A percentile compares a stretch with the other conserved stretches of the same genome.
phyloP scores from a whole-genome alignment of 2,888 invertebrate species.

The Kuschelorhynchus macadamiae region DNA sequence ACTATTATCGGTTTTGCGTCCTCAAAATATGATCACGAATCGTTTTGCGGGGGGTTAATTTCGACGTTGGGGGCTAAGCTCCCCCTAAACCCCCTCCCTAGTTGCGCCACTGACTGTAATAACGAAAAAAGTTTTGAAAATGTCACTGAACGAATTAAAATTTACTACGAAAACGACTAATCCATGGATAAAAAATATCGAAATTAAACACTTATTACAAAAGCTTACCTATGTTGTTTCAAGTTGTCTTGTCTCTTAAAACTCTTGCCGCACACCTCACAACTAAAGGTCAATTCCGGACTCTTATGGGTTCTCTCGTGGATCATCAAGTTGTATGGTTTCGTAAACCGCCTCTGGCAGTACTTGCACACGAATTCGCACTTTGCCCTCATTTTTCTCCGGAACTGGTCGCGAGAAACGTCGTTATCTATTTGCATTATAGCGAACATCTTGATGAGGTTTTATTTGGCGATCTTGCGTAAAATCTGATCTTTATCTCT shows the following conservation, averaged over 20 bases:
- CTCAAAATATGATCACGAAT: no score
- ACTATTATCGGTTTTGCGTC: no score
- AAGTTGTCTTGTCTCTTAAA: slow-evolving; percentile 98
- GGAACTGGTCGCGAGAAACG: slow-evolving; percentile 88
- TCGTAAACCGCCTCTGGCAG: slow-evolving; percentile 97
- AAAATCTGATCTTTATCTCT: slow-evolving; percentile 29
- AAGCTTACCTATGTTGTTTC: slow-evolving; percentile 88
- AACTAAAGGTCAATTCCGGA: slow-evolving; percentile 95
- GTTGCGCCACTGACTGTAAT: no score
- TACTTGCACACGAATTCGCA: slow-evolving; percentile 99
- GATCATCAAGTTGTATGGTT: slow-evolving; percentile 98
- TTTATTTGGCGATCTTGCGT: slow-evolving; percentile 30
- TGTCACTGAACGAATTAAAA: no score
- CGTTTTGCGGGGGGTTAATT: no score
- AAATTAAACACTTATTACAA: no score
- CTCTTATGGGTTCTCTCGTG: slow-evolving; percentile 99
- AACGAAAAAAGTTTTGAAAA: no score
- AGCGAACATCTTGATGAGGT: slow-evolving; percentile 81
- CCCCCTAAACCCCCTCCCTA: no score
- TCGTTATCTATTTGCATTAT: slow-evolving; percentile 92
- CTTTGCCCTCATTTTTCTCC: slow-evolving; percentile 91
- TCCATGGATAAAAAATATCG: no score
- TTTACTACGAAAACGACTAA: no score
- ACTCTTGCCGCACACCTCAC: slow-evolving; percentile 97
- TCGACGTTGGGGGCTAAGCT: no score